Conservation (phyloP, 2,888 invertebrate species). For the Icerya purchasi region DNA sequence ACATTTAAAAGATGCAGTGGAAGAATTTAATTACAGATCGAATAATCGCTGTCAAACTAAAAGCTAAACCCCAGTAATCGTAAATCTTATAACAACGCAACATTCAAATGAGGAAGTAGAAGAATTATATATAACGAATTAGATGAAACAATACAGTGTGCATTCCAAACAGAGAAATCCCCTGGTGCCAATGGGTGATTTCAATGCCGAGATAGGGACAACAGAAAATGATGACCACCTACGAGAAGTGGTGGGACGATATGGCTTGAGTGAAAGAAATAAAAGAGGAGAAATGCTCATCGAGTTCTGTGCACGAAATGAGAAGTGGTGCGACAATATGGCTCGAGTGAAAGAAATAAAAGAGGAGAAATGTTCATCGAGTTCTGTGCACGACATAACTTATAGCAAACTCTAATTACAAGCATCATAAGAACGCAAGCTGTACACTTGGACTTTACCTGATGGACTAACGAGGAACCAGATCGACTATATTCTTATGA, state of each 20-base stretch:
- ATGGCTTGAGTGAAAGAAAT: constrained; percentile 4
- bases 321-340: neutral
- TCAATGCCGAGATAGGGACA: constrained; percentile 10
- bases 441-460: neutral
- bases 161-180: too few relatives aligned
- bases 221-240: too few relatives aligned
- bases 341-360: neutral
- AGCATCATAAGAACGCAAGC: neutral
- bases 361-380: neutral
- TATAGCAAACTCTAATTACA: neutral
- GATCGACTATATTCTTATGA: neutral
- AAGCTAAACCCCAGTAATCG: too few relatives aligned
- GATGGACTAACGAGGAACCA: neutral
- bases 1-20: too few relatives aligned
- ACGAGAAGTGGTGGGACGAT: constrained; percentile 7
- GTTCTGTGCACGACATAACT: neutral
- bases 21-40: too few relatives aligned
- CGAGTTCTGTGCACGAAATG: constrained; percentile 6
- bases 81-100: too few relatives aligned
- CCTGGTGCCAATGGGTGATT: too few relatives aligned
- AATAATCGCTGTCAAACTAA: too few relatives aligned
- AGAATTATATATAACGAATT: too few relatives aligned
- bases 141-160: too few relatives aligned
- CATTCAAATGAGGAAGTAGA: too few relatives aligned
- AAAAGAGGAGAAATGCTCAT: constrained; percentile 4